Base-by-base conservation (phyloP, 2,888 invertebrate species). In the Idaea aversata region DNA sequence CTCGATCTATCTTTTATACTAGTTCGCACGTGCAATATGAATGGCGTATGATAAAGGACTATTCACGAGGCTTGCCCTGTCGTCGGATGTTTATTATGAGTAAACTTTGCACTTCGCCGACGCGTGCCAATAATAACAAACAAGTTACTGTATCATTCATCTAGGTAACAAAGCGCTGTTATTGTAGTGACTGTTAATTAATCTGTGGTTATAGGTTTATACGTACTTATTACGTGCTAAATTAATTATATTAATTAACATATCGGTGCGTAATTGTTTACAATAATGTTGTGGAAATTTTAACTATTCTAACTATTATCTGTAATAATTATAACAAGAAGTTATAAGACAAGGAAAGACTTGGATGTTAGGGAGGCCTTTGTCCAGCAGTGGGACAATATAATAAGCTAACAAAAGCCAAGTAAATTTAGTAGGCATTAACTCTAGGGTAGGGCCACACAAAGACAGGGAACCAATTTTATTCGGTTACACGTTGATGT, bases 71-170 rank as follows among this genome's bases (percentile, higher is more conserved):
- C 76, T 71, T 72, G 72, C 66, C 71, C 71, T 72, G 73, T 72
- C 75, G 74, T 72, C 71, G 75, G 73, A 75, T 64, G 68, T 47
- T 78, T 72, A 25, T 25, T 25, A 80, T 70, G 74, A 75, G 76
- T 78, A 80, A 83, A 85, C 85, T 86, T 87, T 88, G 88, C 85
- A 87, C 86, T 85, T 75, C 75, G 74, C 74, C 61, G 76, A 78
- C 86, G 82, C 86, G 86, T 88, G 88, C 85, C 77, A 68, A 67
- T 67, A 72, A 71, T 16, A 25, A 25, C 15, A 47, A 47, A 47
- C 47, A 47, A 25, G 25, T 25, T 47, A 47, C 47, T 47, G 7
- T 47, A 47, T 13, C 47, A 13, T 13, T 47, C 7, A 47, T 47
- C 47, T 47, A 47, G 47, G 47, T 47, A 13, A 47, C 13, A 13